These are phyloP conservation scores for Anthoptus insignis DNA, from an alignment of 2,888 invertebrate genomes.

Conservation along the genomic window DNA sequence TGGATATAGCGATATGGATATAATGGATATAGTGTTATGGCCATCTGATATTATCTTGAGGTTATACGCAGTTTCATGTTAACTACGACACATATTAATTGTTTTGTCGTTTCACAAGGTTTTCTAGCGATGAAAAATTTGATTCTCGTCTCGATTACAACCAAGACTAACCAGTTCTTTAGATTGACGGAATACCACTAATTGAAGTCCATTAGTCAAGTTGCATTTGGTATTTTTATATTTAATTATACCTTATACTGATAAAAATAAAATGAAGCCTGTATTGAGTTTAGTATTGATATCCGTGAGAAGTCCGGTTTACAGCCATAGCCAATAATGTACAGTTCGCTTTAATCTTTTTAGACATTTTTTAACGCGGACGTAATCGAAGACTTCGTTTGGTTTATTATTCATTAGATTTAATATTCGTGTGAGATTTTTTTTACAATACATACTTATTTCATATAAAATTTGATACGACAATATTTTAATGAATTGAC, in stretches of 20 bases:
- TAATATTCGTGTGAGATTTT: neutral
- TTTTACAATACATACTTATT: too few relatives aligned
- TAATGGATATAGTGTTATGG: conserved; percentile 32
- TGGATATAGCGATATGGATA: conserved; percentile 33
- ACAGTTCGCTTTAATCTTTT: neutral
- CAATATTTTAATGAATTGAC: conserved; percentile 22
- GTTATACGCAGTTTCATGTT: conserved; percentile 51
- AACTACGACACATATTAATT: conserved; percentile 81
- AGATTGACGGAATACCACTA: conserved; percentile 70
- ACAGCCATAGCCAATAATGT: too few relatives aligned
- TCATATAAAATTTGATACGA: conserved; percentile 8
- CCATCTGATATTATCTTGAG: conserved; percentile 34
- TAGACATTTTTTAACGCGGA: too few relatives aligned
- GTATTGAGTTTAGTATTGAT: too few relatives aligned
- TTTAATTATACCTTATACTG: conserved; percentile 13
- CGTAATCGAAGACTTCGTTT: too few relatives aligned
- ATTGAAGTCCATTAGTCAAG: conserved; percentile 71
- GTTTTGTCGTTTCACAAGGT: conserved; percentile 71
- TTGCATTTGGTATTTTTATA: conserved; percentile 35
- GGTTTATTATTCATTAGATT: too few relatives aligned
- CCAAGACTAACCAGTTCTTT: conserved; percentile 68
- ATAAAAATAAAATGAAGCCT: neutral
- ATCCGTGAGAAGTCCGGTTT: conserved; percentile 1
- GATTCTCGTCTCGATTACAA: conserved; percentile 68
- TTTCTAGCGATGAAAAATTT: conserved; percentile 60